Percentiles rank a stretch among this genome's conserved stretches.
Evolutionary conservation across 2,113 vertebrate species (phyloP).

Genomic region (Natator depressus): DNA sequence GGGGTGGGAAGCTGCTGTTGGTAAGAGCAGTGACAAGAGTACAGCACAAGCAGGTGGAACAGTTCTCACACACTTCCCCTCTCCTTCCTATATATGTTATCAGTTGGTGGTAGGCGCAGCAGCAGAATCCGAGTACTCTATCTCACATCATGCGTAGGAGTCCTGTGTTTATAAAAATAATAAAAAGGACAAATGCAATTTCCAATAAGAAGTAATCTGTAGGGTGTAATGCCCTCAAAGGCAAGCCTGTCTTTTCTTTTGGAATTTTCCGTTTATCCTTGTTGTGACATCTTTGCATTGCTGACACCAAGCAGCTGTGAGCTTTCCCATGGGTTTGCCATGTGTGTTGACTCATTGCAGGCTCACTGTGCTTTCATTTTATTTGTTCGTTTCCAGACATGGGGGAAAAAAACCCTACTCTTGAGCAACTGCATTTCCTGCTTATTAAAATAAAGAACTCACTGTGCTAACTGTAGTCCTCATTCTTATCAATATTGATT

Average conservation of each 20-base stretch:
- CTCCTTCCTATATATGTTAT: constrained; percentile 16
- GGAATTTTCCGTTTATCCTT: constrained; percentile 65
- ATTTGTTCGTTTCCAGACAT: constrained; percentile 27
- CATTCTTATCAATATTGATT: background rate
- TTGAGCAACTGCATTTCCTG: constrained; percentile 20
- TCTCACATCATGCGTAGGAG: constrained; percentile 19
- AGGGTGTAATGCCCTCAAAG: constrained; percentile 55
- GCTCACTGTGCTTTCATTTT: constrained; percentile 47
- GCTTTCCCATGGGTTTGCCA: constrained; percentile 62
- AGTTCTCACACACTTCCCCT: constrained; percentile 6
- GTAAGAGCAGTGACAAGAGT: background rate
- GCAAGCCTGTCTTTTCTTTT: constrained; percentile 42
- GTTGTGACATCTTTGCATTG: constrained; percentile 18
- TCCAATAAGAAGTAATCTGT: constrained; percentile 51
- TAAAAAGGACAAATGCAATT: constrained; percentile 26
- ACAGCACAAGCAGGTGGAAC: background rate
- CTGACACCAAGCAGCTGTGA: constrained; percentile 51
- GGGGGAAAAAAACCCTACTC: background rate
- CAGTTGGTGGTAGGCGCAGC: constrained; percentile 27
- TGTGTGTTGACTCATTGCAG: constrained; percentile 16
- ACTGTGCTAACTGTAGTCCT: background rate
- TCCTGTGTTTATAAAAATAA: constrained; percentile 45
- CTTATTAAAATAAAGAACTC: constrained; percentile 36
- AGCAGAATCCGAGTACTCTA: background rate
- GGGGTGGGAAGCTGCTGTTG: background rate